Conservation (phyloP, 2,888 invertebrate genomes). For the Acrobasis repandana region DNA sequence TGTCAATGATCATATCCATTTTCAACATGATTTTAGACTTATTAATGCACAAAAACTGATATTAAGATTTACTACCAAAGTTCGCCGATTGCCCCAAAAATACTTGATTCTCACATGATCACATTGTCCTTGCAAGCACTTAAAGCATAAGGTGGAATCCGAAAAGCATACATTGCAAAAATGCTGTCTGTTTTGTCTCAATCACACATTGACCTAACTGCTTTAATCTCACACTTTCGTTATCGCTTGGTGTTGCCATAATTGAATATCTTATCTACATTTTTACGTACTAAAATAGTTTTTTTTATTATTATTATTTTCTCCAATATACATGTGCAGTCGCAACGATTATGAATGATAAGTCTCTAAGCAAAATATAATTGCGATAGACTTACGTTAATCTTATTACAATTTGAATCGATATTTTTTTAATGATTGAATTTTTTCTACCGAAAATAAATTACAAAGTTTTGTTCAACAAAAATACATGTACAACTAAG, state of each 20-base stretch:
- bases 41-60: too few relatives aligned
- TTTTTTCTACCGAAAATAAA: neutral
- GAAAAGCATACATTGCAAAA: slow-evolving; percentile 8
- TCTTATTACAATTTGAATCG: neutral
- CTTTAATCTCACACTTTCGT: slow-evolving; percentile 4
- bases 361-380: slow-evolving; percentile 12
- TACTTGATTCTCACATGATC: neutral
- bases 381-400: neutral
- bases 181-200: slow-evolving; percentile 1
- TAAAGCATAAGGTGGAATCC: neutral
- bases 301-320: slow-evolving; percentile 7
- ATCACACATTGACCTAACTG: neutral
- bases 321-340: slow-evolving; percentile 12
- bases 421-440: neutral
- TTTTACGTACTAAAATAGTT: slow-evolving; percentile 16
- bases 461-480: neutral
- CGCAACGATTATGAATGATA: neutral
- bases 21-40: too few relatives aligned
- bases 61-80: too few relatives aligned
- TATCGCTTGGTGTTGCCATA: slow-evolving; percentile 20
- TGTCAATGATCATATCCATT: too few relatives aligned
- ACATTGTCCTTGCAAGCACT: neutral
- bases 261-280: slow-evolving; percentile 13
- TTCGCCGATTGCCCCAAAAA: neutral
- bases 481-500: neutral